phyloP scores from a whole-genome alignment of 2,113 vertebrate genomes.

The Entosphenus tridentatus region DNA sequence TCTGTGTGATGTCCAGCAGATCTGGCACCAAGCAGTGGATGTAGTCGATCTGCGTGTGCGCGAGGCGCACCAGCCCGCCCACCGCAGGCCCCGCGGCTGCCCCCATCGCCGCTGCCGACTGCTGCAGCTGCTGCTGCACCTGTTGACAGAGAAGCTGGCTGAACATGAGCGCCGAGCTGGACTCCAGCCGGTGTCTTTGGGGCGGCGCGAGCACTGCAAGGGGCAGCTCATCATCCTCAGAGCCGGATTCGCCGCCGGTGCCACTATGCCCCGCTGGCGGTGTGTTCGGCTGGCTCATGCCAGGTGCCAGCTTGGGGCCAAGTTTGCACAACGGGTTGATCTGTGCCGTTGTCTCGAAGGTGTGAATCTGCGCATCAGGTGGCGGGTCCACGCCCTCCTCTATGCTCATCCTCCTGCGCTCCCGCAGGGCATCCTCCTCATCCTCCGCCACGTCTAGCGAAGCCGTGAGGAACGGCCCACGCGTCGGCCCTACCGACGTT shows the following conservation, averaged over 20 bases:
- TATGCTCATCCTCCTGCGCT: slow-evolving; percentile 76
- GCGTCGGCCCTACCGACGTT: slow-evolving; percentile 20
- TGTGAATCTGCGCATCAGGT: slow-evolving; percentile 94
- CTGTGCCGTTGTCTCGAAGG: slow-evolving; percentile 75
- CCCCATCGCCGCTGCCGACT: slow-evolving; percentile 16
- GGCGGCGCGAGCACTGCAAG: too few species aligned
- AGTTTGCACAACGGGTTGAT: slow-evolving; percentile 81
- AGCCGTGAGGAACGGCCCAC: slow-evolving; percentile 34
- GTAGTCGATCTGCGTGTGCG: slow-evolving; percentile 94
- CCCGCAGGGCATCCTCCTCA: slow-evolving; percentile 73
- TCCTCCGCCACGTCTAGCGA: slow-evolving; percentile 27
- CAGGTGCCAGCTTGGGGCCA: slow-evolving; percentile 92
- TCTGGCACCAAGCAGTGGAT: slow-evolving; percentile 97
- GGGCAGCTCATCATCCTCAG: slow-evolving; percentile 34
- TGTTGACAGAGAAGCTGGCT: too few species aligned
- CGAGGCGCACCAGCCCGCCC: slow-evolving; percentile 44
- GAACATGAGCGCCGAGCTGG: too few species aligned
- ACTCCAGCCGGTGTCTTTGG: too few species aligned
- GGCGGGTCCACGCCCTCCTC: slow-evolving; percentile 96
- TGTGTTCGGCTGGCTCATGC: slow-evolving; percentile 49
- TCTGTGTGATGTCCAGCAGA: slow-evolving; percentile 70
- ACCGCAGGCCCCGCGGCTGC: slow-evolving; percentile 17
- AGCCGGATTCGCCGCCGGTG: slow-evolving; percentile 12
- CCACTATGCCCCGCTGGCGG: too few species aligned
- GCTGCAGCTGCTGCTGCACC: neutral